Percentiles rank a stretch among this genome's conserved stretches.
phyloP scores from a whole-genome alignment of 2,113 vertebrate species.

The Sardina pilchardus region DNA sequence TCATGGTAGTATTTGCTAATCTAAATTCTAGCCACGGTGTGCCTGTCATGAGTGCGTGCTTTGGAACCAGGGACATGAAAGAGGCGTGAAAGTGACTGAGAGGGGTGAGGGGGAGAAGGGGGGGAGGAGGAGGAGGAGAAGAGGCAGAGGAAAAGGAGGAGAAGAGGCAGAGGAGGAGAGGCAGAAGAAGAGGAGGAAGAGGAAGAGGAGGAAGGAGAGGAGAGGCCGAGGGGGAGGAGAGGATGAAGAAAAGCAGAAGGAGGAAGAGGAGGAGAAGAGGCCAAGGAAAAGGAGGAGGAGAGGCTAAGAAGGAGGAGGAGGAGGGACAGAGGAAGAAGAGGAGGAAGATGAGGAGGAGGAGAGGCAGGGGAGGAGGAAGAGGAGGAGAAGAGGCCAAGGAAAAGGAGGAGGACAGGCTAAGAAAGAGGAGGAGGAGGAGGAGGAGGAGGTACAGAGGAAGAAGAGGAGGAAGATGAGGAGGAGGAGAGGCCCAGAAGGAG shows the following conservation, averaged over 20 bases:
- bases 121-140: too few relatives aligned
- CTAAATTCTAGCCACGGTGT: too few relatives aligned
- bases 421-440: too few relatives aligned
- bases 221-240: not conserved
- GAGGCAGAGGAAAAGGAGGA: too few relatives aligned
- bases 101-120: too few relatives aligned
- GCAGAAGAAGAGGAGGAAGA: too few relatives aligned
- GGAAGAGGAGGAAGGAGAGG: not conserved
- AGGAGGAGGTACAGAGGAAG: too few relatives aligned
- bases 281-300: not conserved
- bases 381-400: not conserved
- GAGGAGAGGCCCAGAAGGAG: not conserved
- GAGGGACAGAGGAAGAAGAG: not conserved
- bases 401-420: not conserved
- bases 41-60: not conserved
- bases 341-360: too few relatives aligned
- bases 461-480: not conserved
- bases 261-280: too few relatives aligned
- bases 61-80: not conserved
- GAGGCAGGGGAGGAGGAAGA: not conserved
- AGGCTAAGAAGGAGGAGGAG: not conserved
- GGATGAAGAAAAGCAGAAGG: too few relatives aligned
- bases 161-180: not conserved
- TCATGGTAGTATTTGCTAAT: too few relatives aligned
- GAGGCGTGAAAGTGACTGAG: not conserved